Conservation (phyloP, 2,797 vertebrate species). For the Lepilemur ruficaudatus region DNA sequence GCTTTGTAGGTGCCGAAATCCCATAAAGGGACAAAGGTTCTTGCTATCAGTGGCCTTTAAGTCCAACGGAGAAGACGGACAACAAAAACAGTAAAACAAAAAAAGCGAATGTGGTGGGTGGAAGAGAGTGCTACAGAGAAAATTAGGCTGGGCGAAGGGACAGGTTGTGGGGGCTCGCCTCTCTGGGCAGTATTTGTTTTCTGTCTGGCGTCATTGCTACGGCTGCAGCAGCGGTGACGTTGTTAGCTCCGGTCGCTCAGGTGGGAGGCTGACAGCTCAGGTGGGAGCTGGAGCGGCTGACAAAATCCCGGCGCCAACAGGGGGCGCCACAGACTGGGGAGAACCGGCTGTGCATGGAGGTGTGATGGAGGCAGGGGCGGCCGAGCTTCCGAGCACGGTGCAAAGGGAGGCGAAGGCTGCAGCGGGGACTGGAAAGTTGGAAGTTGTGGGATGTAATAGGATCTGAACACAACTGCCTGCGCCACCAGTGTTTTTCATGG, state of each 20-base stretch:
- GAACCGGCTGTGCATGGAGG: background rate
- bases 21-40: background rate
- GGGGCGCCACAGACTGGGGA: conserved; percentile 69
- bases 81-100: background rate
- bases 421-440: conserved; percentile 25
- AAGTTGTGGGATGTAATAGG: conserved; percentile 64
- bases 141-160: background rate
- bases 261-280: background rate
- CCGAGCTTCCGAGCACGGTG: background rate
- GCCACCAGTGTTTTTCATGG: conserved; percentile 63
- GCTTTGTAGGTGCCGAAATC: background rate
- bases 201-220: background rate
- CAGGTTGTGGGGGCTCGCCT: background rate
- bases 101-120: background rate
- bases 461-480: conserved; percentile 66
- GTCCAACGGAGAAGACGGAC: background rate
- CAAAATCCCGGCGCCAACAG: conserved; percentile 30
- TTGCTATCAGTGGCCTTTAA: background rate
- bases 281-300: background rate
- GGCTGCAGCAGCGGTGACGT: background rate
- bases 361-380: background rate
- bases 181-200: background rate
- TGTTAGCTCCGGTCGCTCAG: background rate
- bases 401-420: conserved; percentile 12
- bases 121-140: background rate